Percentiles rank a stretch among this genome's conserved stretches.
Conservation (phyloP, 2,113 vertebrate genomes). For the Neoarius graeffei region DNA sequence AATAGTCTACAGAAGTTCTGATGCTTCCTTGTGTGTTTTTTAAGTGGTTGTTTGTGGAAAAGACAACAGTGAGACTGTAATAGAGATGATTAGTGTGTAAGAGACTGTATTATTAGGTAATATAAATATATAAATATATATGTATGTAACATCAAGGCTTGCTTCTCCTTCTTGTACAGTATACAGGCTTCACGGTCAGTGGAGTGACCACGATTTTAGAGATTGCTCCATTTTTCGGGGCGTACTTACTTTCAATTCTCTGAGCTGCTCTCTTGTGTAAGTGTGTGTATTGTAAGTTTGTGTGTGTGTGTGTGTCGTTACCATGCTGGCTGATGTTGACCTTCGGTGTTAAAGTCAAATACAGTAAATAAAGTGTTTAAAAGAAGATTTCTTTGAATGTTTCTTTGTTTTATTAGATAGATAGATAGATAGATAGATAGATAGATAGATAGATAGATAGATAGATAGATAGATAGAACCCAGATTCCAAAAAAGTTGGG, state of each 20-base stretch:
- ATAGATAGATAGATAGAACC: no score
- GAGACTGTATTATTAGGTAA: conserved; percentile 33
- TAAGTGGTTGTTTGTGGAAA: conserved; percentile 17
- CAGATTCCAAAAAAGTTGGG: no score
- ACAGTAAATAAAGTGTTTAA: conserved; percentile 56
- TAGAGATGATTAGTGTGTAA: conserved; percentile 9
- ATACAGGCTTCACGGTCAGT: conserved; percentile 67
- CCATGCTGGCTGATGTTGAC: conserved; percentile 36
- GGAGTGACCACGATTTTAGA: conserved; percentile 60
- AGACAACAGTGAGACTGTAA: background rate
- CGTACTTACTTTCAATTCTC: conserved; percentile 58
- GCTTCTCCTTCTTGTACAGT: conserved; percentile 39
- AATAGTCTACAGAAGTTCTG: conserved; percentile 4
- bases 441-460: background rate
- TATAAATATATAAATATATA: conserved; percentile 11
- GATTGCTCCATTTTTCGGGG: conserved; percentile 74
- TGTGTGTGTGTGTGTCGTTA: conserved; percentile 55
- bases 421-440: background rate
- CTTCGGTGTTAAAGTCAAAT: conserved; percentile 31
- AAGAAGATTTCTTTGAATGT: background rate
- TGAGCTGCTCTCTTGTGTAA: conserved; percentile 55
- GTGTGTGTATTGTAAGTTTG: conserved; percentile 16
- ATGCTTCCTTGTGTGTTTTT: conserved; percentile 24
- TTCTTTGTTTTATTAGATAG: no score
- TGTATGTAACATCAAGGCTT: conserved; percentile 13